Evolutionary conservation across 2,797 vertebrate genomes (phyloP).

Genomic region (Lagodon rhomboides): DNA sequence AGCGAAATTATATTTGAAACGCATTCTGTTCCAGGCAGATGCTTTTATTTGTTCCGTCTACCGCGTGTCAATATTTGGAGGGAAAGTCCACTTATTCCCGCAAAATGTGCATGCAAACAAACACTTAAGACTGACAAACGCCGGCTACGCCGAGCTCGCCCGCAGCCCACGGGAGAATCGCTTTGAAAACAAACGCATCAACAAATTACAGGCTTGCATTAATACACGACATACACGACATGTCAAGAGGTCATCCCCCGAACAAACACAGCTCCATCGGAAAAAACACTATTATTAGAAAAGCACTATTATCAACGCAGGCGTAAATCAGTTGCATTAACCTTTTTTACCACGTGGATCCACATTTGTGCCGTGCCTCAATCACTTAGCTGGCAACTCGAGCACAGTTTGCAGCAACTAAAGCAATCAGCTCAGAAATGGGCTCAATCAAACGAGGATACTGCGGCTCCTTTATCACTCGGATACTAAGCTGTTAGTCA

Average conservation of each 20-base stretch:
- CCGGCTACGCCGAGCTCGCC: slow-evolving; percentile 6
- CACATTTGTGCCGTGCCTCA: slow-evolving; percentile 42
- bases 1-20: slow-evolving; percentile 45
- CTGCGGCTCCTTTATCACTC: not conserved
- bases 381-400: slow-evolving; percentile 48
- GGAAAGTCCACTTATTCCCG: slow-evolving; percentile 5
- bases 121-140: slow-evolving; percentile 1
- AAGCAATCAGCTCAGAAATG: slow-evolving; percentile 33
- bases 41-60: slow-evolving; percentile 57
- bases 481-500: slow-evolving; percentile 14
- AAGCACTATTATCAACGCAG: slow-evolving; percentile 58
- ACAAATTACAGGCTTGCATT: slow-evolving; percentile 42
- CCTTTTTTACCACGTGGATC: slow-evolving; percentile 57
- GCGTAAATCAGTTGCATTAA: slow-evolving; percentile 63
- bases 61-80: slow-evolving; percentile 36
- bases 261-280: slow-evolving; percentile 43
- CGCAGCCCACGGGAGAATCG: slow-evolving; percentile 17
- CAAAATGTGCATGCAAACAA: slow-evolving; percentile 19
- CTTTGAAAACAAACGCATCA: slow-evolving; percentile 45
- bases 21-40: slow-evolving; percentile 52
- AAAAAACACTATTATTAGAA: slow-evolving; percentile 53
- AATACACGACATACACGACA: slow-evolving; percentile 44
- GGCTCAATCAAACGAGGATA: slow-evolving; percentile 3
- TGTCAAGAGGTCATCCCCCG: slow-evolving; percentile 45
- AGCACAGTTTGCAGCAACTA: slow-evolving; percentile 23